A percentile compares a stretch with the other conserved stretches of the same genome.
Evolutionary conservation across 2,113 vertebrate genomes (phyloP).

Genomic region (Toxotes jaculatrix): DNA sequence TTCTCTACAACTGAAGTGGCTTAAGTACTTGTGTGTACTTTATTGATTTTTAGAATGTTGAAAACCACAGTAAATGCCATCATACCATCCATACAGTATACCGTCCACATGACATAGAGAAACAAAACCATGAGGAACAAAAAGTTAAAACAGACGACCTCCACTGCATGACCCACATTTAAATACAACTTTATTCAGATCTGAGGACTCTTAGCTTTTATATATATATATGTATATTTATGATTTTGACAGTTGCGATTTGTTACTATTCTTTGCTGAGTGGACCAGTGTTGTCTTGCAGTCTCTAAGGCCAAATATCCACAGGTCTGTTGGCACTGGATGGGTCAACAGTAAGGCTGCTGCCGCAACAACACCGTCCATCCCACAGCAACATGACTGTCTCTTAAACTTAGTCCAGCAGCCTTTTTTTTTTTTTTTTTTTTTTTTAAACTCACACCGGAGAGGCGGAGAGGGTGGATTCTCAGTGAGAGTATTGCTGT

Average conservation of each 20-base stretch:
- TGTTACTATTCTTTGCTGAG: constrained; percentile 68
- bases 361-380: constrained; percentile 45
- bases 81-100: constrained; percentile 83
- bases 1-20: constrained; percentile 57
- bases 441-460: neutral
- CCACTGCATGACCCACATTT: constrained; percentile 83
- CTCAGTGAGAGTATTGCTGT: constrained; percentile 79
- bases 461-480: constrained; percentile 58
- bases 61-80: constrained; percentile 85
- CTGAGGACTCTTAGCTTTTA: constrained; percentile 72
- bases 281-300: constrained; percentile 59
- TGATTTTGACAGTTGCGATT: constrained; percentile 66
- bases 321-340: constrained; percentile 64
- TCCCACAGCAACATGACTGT: constrained; percentile 49
- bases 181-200: constrained; percentile 86
- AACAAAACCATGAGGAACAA: constrained; percentile 67
- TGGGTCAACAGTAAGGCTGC: constrained; percentile 67
- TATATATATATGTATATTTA: constrained; percentile 72
- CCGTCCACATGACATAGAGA: constrained; percentile 81
- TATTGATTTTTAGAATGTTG: constrained; percentile 82
- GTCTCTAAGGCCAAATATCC: constrained; percentile 76
- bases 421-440: constrained; percentile 42
- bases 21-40: constrained; percentile 79
- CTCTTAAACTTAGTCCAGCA: constrained; percentile 54
- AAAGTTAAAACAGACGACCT: constrained; percentile 78